Base-by-base conservation (phyloP, 2,113 vertebrate species). In the Mesoclemmys tuberculata region DNA sequence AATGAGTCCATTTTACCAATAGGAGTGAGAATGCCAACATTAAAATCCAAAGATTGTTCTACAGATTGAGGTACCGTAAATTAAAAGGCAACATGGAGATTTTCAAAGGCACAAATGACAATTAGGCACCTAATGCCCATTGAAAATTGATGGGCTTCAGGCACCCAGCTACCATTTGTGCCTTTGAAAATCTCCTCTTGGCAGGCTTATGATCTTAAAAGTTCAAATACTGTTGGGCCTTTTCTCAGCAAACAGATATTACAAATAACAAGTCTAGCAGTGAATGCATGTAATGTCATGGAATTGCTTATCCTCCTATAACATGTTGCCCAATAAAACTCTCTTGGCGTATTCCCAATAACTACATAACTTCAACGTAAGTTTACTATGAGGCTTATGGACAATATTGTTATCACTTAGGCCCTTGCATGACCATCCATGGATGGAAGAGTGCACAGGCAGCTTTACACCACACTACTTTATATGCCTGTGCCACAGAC, bases 1-100 rank as follows among this genome's bases (percentile, higher is more conserved):
- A 93, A 94, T 26, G 83, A 94, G 51, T 82, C 90, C 44, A 85
- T 93, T 82, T 90, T 85, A 89, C 79, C 52, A 81, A 4, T 90
- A 24, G 46, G 82, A 61, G 54, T 93, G 86, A 89, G 74, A 77
- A 46, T 22, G 16, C 64, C 71, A 97, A 61, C 55, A 61, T 14
- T 90, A 79, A 92, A 93, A 89, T 79, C 82, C 35, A 89, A 51
- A 24, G 84, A 44, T 49, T 78, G 82, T 82, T 87, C 83, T 84
- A 44, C 24, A 77, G 74, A 26, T 44, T 77, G 41, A 77, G 26
- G 11, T 46, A 94, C 68, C 19, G 82, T 64, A 64, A 82, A 80
- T 94, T 96, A 22, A 83, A 93, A 90, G 88, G 80, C 8, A 49
- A 51, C 85, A 90, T 74, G 79, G 31, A 52, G 48, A 79, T 90